A percentile compares a stretch with the other conserved stretches of the same genome.
Evolutionary conservation across 1,140 invertebrate genomes (phyloP).

Genomic region (Plectus sambesii): DNA sequence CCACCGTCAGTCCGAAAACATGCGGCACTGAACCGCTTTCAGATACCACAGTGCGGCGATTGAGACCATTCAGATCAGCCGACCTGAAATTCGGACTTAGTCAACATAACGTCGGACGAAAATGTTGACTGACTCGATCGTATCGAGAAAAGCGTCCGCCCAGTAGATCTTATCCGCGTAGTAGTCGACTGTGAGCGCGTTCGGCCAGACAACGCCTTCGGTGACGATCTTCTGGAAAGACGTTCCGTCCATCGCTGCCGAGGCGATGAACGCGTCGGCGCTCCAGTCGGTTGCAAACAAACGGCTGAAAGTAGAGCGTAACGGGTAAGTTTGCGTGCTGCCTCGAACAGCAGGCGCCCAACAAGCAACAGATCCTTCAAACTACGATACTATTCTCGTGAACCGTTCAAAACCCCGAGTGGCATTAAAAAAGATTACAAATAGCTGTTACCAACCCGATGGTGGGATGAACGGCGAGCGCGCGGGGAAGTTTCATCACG

Average conservation of each 20-base stretch:
- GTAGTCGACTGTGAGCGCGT: constrained; percentile 76
- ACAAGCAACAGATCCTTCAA: too few relatives aligned
- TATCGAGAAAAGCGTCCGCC: constrained; percentile 84
- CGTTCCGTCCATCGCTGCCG: constrained; percentile 88
- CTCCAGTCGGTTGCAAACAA: constrained; percentile 36
- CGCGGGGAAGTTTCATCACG: constrained; percentile 69
- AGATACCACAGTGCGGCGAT: constrained; percentile 68
- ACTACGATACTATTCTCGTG: too few relatives aligned
- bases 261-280: constrained; percentile 74
- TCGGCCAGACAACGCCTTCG: constrained; percentile 66
- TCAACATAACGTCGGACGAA: background rate
- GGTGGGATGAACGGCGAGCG: constrained; percentile 90
- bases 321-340: too few relatives aligned
- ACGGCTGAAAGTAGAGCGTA: constrained; percentile 17
- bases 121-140: constrained; percentile 58
- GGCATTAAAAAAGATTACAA: background rate
- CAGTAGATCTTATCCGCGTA: constrained; percentile 73
- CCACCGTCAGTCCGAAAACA: constrained; percentile 28
- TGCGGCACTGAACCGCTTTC: constrained; percentile 49
- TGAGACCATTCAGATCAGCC: constrained; percentile 72
- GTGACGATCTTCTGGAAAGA: constrained; percentile 66
- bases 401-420: too few relatives aligned
- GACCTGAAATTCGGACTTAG: constrained; percentile 39
- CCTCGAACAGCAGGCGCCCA: too few relatives aligned
- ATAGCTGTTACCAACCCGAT: constrained; percentile 54